Evolutionary conservation across 2,888 invertebrate species (phyloP), one percentile per base, ranked within the genome.

Genomic region (Pseudanteris insignis): DNA sequence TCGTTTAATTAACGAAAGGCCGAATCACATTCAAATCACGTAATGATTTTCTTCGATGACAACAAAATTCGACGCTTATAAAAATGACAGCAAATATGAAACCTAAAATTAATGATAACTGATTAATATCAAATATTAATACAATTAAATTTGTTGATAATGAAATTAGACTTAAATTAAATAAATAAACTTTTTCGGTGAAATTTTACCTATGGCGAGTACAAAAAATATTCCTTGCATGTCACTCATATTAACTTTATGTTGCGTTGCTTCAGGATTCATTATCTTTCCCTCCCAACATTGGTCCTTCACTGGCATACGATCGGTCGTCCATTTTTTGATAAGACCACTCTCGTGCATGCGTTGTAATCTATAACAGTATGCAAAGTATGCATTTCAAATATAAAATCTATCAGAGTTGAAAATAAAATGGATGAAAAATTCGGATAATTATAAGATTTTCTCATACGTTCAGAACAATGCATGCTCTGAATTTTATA

Each of bases 161-260:
- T n/a, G n/a, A n/a, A n/a, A n/a, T n/a, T n/a, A n/a, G n/a, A n/a
- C n/a, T n/a, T n/a, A n/a, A n/a, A 47, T 18, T 26, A 14, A 32
- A 40, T 26, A 46, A 7, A 21, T 5, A 7, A 21, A 3, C 4
- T 3, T 21, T 21, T 7, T 21, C 21, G 21, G 7, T 21, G 21
- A 5, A 21, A 21, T 21, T 21, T 65, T 83, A 91, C 93, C 94
- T 44, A 94, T 80, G 44, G 92, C 84, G 2, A 94, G 81, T 0
- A 95, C 89, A 70, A 93, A 89, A 81, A 94, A 94, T 14, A 92
- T 94, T 7, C 94, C 95, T 79, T 94, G 93, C 94, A 94, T 95
- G 71, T 95, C 94, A 41, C 89, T 86, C 67, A 94, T 84, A 76
- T 92, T 92, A 29, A 95, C 94, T 25, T 91, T 92, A 71, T 94